These are phyloP conservation scores for Maccullochella peelii DNA, from an alignment of 2,113 vertebrate genomes.

Conservation along the genomic window DNA sequence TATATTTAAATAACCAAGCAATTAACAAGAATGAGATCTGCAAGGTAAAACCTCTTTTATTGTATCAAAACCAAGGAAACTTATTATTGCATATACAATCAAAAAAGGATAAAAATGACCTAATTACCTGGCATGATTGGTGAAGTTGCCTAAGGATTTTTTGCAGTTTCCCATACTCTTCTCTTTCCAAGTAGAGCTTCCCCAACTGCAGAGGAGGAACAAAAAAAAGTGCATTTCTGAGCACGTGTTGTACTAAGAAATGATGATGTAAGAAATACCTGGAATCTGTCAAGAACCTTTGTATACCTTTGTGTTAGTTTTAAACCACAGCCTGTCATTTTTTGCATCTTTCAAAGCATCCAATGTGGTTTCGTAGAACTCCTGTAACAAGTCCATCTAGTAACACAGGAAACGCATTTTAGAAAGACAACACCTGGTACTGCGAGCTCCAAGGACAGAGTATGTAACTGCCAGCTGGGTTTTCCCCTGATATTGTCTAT, in stretches of 20 bases:
- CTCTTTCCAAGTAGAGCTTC: slow-evolving; percentile 97
- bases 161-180: slow-evolving; percentile 98
- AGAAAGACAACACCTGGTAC: neutral
- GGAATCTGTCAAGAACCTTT: neutral
- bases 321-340: slow-evolving; percentile 99
- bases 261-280: neutral
- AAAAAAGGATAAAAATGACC: neutral
- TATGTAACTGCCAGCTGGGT: neutral
- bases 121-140: slow-evolving; percentile 97
- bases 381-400: slow-evolving; percentile 99
- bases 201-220: slow-evolving; percentile 87
- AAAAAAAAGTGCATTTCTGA: neutral
- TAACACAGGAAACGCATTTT: slow-evolving; percentile 61
- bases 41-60: neutral
- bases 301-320: slow-evolving; percentile 99
- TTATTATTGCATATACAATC: neutral
- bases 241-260: neutral
- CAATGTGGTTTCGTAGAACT: slow-evolving; percentile 99
- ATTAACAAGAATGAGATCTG: neutral
- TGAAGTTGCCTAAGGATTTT: slow-evolving; percentile 98
- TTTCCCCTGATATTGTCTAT: slow-evolving; percentile 1
- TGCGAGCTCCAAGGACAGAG: neutral
- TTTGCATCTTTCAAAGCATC: slow-evolving; percentile 99
- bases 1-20: neutral
- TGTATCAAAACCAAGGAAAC: neutral